Conservation (phyloP, 2,113 vertebrate genomes). For the Amazona vittata region DNA sequence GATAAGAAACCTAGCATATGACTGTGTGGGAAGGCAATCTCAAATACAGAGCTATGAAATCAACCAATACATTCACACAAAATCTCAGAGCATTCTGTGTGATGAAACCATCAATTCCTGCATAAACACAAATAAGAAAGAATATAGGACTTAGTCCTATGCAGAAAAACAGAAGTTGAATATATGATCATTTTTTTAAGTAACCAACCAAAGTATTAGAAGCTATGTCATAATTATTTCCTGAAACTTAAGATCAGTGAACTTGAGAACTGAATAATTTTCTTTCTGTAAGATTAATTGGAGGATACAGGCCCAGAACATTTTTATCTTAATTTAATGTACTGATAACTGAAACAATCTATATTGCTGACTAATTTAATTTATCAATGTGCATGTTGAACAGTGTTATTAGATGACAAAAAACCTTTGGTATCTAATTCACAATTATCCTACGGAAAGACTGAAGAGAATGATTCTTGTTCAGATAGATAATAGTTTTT, state of each 20-base stretch:
- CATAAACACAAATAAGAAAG: background rate
- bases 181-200: background rate
- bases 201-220: background rate
- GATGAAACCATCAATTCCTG: background rate
- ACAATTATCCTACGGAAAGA: background rate
- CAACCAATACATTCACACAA: background rate
- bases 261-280: background rate
- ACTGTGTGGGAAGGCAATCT: background rate
- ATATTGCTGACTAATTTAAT: slow-evolving; percentile 28
- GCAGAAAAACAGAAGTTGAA: background rate
- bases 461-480: background rate
- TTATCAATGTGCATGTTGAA: background rate
- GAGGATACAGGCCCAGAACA: background rate
- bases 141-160: background rate
- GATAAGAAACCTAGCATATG: background rate
- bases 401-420: background rate
- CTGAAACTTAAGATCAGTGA: background rate
- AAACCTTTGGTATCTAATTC: background rate
- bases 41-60: background rate
- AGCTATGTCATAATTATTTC: background rate
- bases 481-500: background rate
- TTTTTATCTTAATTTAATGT: slow-evolving; percentile 44
- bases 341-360: slow-evolving; percentile 31
- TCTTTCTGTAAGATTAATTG: background rate
- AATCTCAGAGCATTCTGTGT: background rate